Conservation (phyloP, 2,888 invertebrate genomes). For the Parelbella ahira region DNA sequence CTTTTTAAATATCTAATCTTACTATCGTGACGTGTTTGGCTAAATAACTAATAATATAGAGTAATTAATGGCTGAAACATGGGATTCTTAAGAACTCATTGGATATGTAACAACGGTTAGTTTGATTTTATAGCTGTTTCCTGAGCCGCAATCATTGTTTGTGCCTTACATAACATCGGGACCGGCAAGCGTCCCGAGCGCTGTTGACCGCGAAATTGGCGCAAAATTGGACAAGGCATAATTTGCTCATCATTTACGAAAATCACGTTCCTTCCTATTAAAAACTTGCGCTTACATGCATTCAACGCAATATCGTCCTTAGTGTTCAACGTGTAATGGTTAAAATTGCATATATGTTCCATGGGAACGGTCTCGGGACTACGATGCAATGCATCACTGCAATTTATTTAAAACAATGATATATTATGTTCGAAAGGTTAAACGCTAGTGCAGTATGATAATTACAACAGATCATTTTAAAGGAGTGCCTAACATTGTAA, state of each 20-base stretch:
- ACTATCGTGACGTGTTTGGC: too few relatives aligned
- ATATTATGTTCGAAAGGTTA: conserved; percentile 43
- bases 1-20: too few relatives aligned
- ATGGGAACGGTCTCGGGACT: conserved; percentile 21
- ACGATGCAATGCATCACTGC: conserved; percentile 44
- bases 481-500: conserved; percentile 25
- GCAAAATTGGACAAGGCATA: conserved; percentile 63
- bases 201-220: conserved; percentile 60
- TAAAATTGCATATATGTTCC: conserved; percentile 10
- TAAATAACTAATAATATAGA: too few relatives aligned
- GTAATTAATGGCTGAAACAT: too few relatives aligned
- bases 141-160: too few relatives aligned
- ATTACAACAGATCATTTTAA: conserved; percentile 35
- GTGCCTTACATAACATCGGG: conserved; percentile 13
- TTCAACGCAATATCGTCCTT: conserved; percentile 27
- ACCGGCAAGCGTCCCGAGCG: conserved; percentile 30
- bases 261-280: conserved; percentile 37
- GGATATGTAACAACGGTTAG: conserved; percentile 1
- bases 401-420: conserved; percentile 53
- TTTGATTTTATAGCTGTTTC: conserved; percentile 6
- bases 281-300: conserved; percentile 32
- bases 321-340: conserved; percentile 2
- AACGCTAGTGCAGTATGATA: conserved; percentile 34
- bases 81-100: too few relatives aligned
- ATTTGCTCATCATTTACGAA: conserved; percentile 59